Percentiles rank a stretch among this genome's conserved stretches.
These are phyloP conservation scores for Lasioglossum calceatum DNA, from an alignment of 2,888 invertebrate genomes.

Conservation along the genomic window DNA sequence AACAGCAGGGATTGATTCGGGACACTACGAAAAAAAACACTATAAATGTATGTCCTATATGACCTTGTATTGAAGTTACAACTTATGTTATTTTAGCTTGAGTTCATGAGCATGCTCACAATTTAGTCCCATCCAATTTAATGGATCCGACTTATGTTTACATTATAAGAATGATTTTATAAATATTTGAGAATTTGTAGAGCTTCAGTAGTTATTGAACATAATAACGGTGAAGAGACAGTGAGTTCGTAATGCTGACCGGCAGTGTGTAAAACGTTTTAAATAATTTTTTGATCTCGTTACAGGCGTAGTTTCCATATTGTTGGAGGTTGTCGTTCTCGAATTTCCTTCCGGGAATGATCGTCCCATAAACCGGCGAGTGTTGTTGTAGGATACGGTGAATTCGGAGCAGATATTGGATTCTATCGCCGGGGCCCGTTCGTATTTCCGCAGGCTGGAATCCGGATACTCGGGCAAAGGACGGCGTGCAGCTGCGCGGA, in stretches of 20 bases:
- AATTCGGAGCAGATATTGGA: background rate
- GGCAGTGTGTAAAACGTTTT: background rate
- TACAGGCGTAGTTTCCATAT: background rate
- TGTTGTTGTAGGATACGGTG: constrained; percentile 5
- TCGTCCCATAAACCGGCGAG: background rate
- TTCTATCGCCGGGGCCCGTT: constrained; percentile 19
- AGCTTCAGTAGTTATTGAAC: too few relatives aligned
- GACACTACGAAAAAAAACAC: background rate
- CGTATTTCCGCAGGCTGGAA: constrained; percentile 67
- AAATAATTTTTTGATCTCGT: background rate
- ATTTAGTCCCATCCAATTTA: too few relatives aligned
- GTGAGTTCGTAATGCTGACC: too few relatives aligned
- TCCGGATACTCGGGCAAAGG: constrained; percentile 63
- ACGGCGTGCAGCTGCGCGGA: constrained; percentile 68
- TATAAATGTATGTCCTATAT: background rate
- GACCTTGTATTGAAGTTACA: background rate
- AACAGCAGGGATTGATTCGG: background rate
- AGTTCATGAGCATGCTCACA: too few relatives aligned
- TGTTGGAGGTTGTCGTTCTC: background rate
- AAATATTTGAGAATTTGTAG: too few relatives aligned
- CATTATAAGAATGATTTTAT: too few relatives aligned
- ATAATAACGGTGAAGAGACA: too few relatives aligned
- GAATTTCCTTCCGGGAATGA: background rate
- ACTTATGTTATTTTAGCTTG: background rate
- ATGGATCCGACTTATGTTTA: too few relatives aligned